Conservation (phyloP, 2,797 vertebrate species). For the Pangasius sanitwongsei region DNA sequence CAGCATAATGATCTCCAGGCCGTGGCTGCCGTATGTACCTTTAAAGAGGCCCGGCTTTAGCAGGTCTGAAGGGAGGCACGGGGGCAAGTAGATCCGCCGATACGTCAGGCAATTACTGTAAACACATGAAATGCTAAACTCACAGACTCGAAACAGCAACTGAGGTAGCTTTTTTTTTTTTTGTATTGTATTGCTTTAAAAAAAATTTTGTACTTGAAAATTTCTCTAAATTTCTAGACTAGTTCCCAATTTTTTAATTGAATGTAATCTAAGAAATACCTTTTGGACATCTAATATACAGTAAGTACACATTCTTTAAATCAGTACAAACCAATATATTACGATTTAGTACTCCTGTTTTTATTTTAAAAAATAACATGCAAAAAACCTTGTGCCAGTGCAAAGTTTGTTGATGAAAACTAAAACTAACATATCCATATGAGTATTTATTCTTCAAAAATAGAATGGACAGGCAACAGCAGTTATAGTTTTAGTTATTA, state of each 20-base stretch:
- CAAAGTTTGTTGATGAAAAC: background rate
- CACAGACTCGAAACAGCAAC: background rate
- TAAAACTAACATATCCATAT: background rate
- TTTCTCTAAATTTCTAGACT: background rate
- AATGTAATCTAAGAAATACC: background rate
- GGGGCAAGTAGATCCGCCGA: conserved; percentile 95
- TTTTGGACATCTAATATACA: background rate
- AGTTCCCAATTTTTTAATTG: background rate
- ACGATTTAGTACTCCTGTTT: background rate
- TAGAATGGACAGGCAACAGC: background rate
- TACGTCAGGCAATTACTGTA: conserved; percentile 97
- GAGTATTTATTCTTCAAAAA: background rate
- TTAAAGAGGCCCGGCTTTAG: conserved; percentile 94
- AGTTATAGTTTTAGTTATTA: background rate
- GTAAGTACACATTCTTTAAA: background rate
- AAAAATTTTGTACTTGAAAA: background rate
- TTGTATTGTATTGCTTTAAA: background rate
- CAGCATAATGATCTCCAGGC: conserved; percentile 96
- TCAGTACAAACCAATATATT: background rate
- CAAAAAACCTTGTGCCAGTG: background rate
- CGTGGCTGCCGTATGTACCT: conserved; percentile 96
- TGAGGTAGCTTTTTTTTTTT: background rate
- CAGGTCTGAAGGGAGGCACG: conserved; percentile 82
- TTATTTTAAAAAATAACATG: background rate
- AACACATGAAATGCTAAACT: conserved; percentile 34